Base-by-base conservation (phyloP, 2,888 invertebrate genomes). In the Aquatica leii region DNA sequence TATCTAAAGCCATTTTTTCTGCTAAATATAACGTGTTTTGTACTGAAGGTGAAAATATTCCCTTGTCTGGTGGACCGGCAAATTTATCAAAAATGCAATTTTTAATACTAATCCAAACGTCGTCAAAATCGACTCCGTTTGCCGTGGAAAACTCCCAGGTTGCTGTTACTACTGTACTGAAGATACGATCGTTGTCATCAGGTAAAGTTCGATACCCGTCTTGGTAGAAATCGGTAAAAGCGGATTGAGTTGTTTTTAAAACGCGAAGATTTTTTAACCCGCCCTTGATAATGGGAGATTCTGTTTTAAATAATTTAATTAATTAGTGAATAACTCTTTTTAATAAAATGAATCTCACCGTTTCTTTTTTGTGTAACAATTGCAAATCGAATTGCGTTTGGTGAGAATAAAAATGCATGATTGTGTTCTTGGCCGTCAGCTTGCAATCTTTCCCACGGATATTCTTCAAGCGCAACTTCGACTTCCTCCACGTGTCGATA, bases 191-290 rank as follows among this genome's bases (percentile, higher is more conserved):
- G 46, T 89, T 86, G 40, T 88, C 86, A 79, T 93, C 92, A 0
- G 90, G 86, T 15, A 93, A 81, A 0, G 91, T 90, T 20, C 92
- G 87, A 78, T 88, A 93, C 73, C 91, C 92, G 74, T 93, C 93
- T 76, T 88, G 86, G 17, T 92, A 87, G 75, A 93, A 93, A 78
- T 92, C 90, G 1, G 87, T 88, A 76, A 93, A 93, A 0, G 91
- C 87, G 0, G 93, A 93, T 76, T 93, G 90, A 0, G 93, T 93
- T 0, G 93, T 93, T 80, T 93, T 93, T 66, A 93, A 80, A 0
- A 93, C 88, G 40, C 91, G 84, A 17, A 93, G 82, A 17, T 87
- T 88, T 71, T 87, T 88, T 55, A 93, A 80, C 6, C 92, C 92
- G 6, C 90, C 89, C 56, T 86, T 86, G 46, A 92, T 87, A 59